Conservation (phyloP, 53 echinoderm and acorn worm species). For the Crossaster papposus region DNA sequence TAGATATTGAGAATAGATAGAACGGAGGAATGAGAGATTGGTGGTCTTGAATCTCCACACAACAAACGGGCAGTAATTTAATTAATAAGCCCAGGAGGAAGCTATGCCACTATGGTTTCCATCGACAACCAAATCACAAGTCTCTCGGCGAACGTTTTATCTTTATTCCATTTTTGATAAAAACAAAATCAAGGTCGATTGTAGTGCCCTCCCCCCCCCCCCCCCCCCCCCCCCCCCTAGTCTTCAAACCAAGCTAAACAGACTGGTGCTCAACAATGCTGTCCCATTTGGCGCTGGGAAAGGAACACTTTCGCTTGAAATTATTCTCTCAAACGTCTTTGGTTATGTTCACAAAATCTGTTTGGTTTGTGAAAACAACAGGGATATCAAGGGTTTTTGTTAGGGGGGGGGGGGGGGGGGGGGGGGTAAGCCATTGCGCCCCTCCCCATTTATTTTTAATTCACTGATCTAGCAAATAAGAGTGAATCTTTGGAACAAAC, state of each 20-base stretch:
- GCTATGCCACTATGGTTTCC: neutral
- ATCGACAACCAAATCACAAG: neutral
- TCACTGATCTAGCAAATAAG: neutral
- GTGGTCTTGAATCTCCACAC: neutral
- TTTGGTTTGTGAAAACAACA: no score
- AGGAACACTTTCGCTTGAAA: neutral
- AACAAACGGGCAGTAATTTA: conserved; percentile 1
- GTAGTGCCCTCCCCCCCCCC: neutral
- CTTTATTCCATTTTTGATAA: conserved; percentile 5
- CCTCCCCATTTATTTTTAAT: neutral
- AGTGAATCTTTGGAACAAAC: neutral
- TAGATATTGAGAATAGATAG: neutral
- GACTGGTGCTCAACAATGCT: neutral
- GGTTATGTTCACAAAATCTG: no score
- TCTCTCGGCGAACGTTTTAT: neutral
- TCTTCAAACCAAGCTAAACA: neutral
- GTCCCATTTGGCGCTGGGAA: neutral
- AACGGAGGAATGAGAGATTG: neutral
- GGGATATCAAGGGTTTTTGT: no score
- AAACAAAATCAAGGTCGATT: neutral
- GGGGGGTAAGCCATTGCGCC: no score
- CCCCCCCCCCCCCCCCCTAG: neutral
- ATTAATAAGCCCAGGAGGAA: neutral
- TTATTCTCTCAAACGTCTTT: neutral
- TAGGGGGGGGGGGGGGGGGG: no score